Evolutionary conservation across 1,140 invertebrate genomes (phyloP).

Genomic region (Lasioglossum albipes): DNA sequence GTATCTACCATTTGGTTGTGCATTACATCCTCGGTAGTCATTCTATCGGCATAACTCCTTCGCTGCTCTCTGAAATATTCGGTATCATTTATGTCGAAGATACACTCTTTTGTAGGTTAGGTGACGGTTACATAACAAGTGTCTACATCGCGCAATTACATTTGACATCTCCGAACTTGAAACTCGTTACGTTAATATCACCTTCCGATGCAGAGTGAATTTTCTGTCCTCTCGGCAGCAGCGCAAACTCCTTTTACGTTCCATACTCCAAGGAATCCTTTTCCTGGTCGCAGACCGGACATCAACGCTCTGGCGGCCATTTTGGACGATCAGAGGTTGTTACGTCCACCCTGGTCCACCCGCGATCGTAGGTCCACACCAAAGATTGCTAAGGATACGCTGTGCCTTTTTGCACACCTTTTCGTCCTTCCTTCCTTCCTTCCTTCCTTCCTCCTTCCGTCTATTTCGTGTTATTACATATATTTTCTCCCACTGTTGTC

Average conservation of each 20-base stretch:
- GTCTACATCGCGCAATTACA: not conserved
- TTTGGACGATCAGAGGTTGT: constrained; percentile 1
- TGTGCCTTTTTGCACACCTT: not conserved
- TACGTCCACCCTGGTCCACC: no score
- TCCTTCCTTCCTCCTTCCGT: not conserved
- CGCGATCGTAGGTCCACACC: not conserved
- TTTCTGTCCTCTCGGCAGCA: not conserved
- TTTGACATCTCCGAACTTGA: not conserved
- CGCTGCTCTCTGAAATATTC: constrained; percentile 42
- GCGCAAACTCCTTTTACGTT: not conserved
- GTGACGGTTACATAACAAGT: constrained; percentile 41
- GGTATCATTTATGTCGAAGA: not conserved
- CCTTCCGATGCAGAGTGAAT: not conserved
- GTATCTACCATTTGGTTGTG: constrained; percentile 85
- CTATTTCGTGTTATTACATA: no score
- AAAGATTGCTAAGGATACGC: no score
- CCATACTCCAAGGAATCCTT: constrained; percentile 21
- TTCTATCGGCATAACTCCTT: not conserved
- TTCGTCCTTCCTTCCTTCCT: not conserved
- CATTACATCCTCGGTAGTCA: no score
- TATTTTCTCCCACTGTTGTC: no score
- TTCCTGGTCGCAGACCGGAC: constrained; percentile 13
- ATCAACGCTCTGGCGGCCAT: constrained; percentile 41
- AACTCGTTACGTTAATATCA: constrained; percentile 12
- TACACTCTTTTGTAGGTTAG: constrained; percentile 15